Evolutionary conservation across 2,888 invertebrate species (phyloP).

Genomic region (Agriopis marginaria): DNA sequence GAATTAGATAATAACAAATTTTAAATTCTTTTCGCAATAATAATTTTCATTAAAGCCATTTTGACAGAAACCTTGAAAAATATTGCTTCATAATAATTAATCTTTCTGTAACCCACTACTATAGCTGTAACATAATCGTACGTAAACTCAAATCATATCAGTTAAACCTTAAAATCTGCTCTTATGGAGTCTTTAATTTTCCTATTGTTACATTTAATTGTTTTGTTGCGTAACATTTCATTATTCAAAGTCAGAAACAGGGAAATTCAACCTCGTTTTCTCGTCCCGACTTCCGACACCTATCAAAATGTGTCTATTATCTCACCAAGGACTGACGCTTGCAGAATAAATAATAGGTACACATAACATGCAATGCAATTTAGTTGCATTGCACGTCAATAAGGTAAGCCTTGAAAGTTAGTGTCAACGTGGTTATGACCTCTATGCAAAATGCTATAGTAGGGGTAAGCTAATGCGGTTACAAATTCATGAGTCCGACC

Average conservation of each 20-base stretch:
- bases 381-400: not conserved
- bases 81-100: not conserved
- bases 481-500: slow-evolving; percentile 14
- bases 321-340: not conserved
- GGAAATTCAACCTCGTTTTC: not conserved
- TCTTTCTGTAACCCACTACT: not conserved
- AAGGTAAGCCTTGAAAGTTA: slow-evolving; percentile 3
- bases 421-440: not conserved
- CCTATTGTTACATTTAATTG: slow-evolving; percentile 2
- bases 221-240: not conserved
- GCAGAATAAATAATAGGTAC: not conserved
- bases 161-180: not conserved
- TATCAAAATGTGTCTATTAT: slow-evolving; percentile 4
- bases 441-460: slow-evolving; percentile 1
- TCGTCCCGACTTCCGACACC: not conserved
- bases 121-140: not conserved
- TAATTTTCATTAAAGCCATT: slow-evolving; percentile 13
- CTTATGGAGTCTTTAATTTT: not conserved
- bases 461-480: not conserved
- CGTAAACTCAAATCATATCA: not conserved
- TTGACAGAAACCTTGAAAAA: not conserved
- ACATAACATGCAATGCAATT: not conserved
- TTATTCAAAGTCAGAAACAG: slow-evolving; percentile 22
- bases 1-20: slow-evolving; percentile 16
- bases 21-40: slow-evolving; percentile 12